Percentiles rank a stretch among this genome's conserved stretches.
These are phyloP conservation scores for Diadumene lineata DNA, from an alignment of 92 coral and sea anemone species.

Conservation along the genomic window DNA sequence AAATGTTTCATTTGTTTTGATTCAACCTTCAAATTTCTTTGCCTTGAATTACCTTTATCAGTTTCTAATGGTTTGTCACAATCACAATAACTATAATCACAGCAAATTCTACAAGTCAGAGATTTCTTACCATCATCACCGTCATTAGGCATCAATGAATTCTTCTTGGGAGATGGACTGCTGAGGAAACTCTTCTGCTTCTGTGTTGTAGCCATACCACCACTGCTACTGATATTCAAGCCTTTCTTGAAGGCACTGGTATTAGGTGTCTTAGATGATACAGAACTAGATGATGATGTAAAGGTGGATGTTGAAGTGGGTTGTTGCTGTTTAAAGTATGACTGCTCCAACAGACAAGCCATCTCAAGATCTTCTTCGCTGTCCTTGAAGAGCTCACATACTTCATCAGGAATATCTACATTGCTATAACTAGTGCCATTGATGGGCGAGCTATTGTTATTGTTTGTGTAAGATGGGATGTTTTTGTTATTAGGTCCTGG, in stretches of 20 bases:
- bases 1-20: too few relatives aligned
- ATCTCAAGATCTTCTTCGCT: constrained; percentile 69
- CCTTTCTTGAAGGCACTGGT: constrained; percentile 9
- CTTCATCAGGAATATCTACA: not conserved
- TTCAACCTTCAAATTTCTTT: too few relatives aligned
- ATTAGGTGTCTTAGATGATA: constrained; percentile 5
- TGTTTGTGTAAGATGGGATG: too few relatives aligned
- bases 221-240: constrained; percentile 10
- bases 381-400: constrained; percentile 30
- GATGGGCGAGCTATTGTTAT: too few relatives aligned
- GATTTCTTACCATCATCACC: constrained; percentile 48
- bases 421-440: too few relatives aligned
- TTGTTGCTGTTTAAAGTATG: constrained; percentile 7
- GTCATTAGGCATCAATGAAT: constrained; percentile 48
- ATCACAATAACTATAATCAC: too few relatives aligned
- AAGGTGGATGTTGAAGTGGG: constrained; percentile 24
- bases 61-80: too few relatives aligned
- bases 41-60: too few relatives aligned
- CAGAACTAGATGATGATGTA: too few relatives aligned
- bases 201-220: too few relatives aligned
- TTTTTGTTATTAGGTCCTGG: too few relatives aligned
- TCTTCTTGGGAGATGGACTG: constrained; percentile 34
- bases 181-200: not conserved
- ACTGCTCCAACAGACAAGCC: constrained; percentile 37
- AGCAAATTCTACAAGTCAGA: not conserved